Conservation (phyloP, 53 echinoderm and acorn worm species). For the Paracentrotus lividus region DNA sequence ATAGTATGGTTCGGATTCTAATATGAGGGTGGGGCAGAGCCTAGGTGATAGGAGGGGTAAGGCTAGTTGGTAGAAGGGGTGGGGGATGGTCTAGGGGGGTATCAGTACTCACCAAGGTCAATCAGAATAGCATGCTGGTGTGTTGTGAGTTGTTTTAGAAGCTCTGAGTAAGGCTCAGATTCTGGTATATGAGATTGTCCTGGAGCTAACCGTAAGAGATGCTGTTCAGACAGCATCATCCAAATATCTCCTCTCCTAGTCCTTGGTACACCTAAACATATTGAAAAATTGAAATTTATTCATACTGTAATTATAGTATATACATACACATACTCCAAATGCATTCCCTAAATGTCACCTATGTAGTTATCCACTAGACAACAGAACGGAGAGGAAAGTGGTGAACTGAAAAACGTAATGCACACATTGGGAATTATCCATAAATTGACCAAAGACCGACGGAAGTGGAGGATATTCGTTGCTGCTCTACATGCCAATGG, state of each 20-base stretch:
- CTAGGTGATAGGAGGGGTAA: too few species aligned
- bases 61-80: too few species aligned
- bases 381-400: too few species aligned
- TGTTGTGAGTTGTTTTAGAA: slow-evolving; percentile 95
- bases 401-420: too few species aligned
- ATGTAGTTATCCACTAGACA: too few species aligned
- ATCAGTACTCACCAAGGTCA: slow-evolving; percentile 83
- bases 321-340: too few species aligned
- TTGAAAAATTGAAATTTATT: neutral
- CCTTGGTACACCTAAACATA: slow-evolving; percentile 85
- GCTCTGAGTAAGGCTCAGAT: slow-evolving; percentile 82
- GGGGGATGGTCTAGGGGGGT: neutral
- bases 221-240: slow-evolving; percentile 80
- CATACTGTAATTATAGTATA: too few species aligned
- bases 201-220: slow-evolving; percentile 57
- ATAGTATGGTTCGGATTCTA: slow-evolving; percentile 81
- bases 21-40: neutral
- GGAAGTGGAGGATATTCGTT: too few species aligned
- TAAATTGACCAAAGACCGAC: too few species aligned
- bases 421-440: too few species aligned
- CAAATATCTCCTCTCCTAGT: slow-evolving; percentile 88
- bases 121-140: slow-evolving; percentile 99
- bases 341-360: too few species aligned
- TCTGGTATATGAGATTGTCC: slow-evolving; percentile 69
- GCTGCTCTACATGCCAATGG: too few species aligned